Conservation (phyloP, 2,797 vertebrate species). For the Chelonia mydas region DNA sequence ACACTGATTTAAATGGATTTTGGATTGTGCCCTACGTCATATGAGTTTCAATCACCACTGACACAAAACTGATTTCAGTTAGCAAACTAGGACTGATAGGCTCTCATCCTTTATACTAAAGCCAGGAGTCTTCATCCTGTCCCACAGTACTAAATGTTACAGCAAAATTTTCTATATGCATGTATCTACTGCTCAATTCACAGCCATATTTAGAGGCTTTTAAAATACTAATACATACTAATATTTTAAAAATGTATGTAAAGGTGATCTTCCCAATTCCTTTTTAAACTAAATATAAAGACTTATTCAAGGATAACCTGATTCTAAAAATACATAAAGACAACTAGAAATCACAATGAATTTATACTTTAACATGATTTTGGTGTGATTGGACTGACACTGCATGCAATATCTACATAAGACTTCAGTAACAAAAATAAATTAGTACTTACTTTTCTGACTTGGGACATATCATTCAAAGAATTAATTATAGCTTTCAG, state of each 20-base stretch:
- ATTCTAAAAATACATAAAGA: neutral
- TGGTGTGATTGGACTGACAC: neutral
- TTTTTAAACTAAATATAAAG: neutral
- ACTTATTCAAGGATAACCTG: neutral
- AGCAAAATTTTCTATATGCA: neutral
- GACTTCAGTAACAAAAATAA: neutral
- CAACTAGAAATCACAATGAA: neutral
- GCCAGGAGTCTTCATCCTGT: neutral
- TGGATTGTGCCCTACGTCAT: constrained; percentile 5
- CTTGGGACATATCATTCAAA: neutral
- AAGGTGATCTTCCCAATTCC: neutral
- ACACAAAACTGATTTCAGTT: constrained; percentile 50
- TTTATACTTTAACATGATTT: neutral
- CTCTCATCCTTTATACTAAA: neutral
- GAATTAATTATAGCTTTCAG: neutral
- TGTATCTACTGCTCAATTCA: neutral
- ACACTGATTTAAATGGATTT: constrained; percentile 36
- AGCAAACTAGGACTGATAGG: constrained; percentile 25
- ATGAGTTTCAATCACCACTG: constrained; percentile 44
- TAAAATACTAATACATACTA: neutral
- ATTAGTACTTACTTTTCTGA: neutral
- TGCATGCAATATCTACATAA: neutral
- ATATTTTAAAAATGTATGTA: neutral
- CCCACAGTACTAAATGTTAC: neutral
- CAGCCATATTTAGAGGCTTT: neutral